phyloP scores from a whole-genome alignment of 2,888 invertebrate genomes.

The Dorcus parallelipipedus region DNA sequence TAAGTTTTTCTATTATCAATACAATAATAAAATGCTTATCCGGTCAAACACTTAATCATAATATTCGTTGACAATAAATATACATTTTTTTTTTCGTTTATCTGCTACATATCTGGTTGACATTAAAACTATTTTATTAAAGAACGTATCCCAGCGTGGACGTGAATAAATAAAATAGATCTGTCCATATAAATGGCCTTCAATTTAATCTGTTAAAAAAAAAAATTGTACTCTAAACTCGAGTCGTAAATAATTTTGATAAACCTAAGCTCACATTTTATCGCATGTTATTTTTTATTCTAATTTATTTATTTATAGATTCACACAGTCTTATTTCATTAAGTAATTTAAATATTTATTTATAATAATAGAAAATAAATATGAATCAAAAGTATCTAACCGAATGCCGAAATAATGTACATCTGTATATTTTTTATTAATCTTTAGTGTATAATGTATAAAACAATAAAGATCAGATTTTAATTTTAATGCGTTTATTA shows the following conservation, averaged over 20 bases:
- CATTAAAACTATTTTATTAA: no score
- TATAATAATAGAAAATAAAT: background rate
- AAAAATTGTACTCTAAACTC: no score
- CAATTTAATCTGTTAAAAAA: background rate
- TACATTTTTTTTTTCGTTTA: no score
- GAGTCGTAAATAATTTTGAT: no score
- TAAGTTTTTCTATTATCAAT: no score
- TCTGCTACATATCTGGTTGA: no score
- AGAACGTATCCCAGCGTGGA: no score
- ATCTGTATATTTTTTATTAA: constrained; percentile 11
- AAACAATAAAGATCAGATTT: background rate
- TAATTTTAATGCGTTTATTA: no score
- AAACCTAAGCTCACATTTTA: background rate
- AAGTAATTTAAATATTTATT: background rate
- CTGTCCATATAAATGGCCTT: constrained; percentile 1
- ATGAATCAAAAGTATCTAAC: background rate
- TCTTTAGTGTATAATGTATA: constrained; percentile 4
- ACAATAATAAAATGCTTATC: no score
- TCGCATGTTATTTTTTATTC: background rate
- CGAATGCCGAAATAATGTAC: background rate
- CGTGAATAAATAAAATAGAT: background rate
- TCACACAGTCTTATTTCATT: background rate
- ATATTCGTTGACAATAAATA: no score
- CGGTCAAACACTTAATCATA: no score
- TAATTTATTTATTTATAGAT: background rate